Evolutionary conservation across 2,113 vertebrate species (phyloP).

Genomic region (Boleophthalmus pectinirostris): DNA sequence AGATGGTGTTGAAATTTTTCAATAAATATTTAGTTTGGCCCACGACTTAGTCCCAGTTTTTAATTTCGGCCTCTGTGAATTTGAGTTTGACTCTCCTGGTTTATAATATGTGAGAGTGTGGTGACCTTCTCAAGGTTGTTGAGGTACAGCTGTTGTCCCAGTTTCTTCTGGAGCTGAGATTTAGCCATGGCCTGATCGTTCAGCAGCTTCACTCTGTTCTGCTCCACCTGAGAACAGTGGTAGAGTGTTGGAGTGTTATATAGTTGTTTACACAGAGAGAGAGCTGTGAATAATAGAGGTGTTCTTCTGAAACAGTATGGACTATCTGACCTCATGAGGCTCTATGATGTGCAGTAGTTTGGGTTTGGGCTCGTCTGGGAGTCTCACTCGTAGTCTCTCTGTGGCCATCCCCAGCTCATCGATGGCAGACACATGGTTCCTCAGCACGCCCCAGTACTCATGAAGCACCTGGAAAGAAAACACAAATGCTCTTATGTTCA

Average conservation of each 20-base stretch:
- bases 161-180: constrained; percentile 96
- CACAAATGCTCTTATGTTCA: background rate
- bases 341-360: constrained; percentile 96
- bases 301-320: background rate
- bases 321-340: constrained; percentile 84
- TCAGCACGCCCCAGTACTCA: constrained; percentile 97
- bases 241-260: background rate
- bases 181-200: constrained; percentile 94
- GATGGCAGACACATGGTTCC: constrained; percentile 94
- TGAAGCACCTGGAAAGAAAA: constrained; percentile 83
- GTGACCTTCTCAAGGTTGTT: constrained; percentile 94
- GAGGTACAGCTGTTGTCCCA: constrained; percentile 95
- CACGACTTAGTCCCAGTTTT: too few relatives aligned
- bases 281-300: background rate
- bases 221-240: constrained; percentile 84
- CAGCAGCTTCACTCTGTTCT: constrained; percentile 91
- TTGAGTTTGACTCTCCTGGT: too few relatives aligned
- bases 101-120: background rate
- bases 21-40: too few relatives aligned
- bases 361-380: constrained; percentile 92
- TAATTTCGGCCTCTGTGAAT: too few relatives aligned
- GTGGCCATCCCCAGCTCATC: constrained; percentile 98
- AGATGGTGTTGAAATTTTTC: too few relatives aligned
- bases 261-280: constrained; percentile 1
- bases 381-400: constrained; percentile 88